Conservation (phyloP, 2,113 vertebrate species). For the Poecilia latipinna region DNA sequence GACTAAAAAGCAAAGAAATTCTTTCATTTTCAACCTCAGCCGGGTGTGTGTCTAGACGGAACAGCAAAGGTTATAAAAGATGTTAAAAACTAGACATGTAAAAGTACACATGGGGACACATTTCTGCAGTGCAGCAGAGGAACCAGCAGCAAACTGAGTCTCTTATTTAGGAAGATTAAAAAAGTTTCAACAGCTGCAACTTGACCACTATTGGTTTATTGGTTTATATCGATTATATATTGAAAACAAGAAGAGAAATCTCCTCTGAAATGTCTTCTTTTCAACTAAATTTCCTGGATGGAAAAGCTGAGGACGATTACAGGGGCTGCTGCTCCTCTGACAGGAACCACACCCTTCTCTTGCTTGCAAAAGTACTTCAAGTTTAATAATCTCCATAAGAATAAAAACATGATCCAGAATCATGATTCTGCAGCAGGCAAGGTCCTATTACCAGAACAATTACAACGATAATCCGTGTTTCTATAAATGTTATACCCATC, state of each 20-base stretch:
- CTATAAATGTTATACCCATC: not conserved
- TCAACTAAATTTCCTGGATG: not conserved
- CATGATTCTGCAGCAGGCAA: slow-evolving; percentile 6
- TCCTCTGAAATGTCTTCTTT: too few relatives aligned
- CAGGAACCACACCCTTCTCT: not conserved
- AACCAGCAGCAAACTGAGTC: not conserved
- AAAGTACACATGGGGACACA: not conserved
- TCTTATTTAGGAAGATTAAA: not conserved
- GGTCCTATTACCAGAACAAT: not conserved
- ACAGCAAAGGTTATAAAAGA: slow-evolving; percentile 12
- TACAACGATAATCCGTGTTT: not conserved
- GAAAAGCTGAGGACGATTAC: not conserved
- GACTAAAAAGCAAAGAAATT: slow-evolving; percentile 27
- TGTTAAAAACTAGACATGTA: slow-evolving; percentile 24
- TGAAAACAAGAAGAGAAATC: not conserved
- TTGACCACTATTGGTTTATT: not conserved
- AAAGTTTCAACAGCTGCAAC: not conserved
- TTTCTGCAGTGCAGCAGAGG: not conserved
- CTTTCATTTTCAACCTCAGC: slow-evolving; percentile 27
- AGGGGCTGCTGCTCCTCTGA: not conserved
- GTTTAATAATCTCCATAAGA: slow-evolving; percentile 9
- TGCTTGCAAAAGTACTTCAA: slow-evolving; percentile 8
- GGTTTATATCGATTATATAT: not conserved
- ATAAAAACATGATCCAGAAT: slow-evolving; percentile 26
- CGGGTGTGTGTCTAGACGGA: slow-evolving; percentile 15